Evolutionary conservation across 1,140 invertebrate genomes (phyloP), one percentile per base, ranked within the genome.

Genomic region (Drosophila mojavensis): DNA sequence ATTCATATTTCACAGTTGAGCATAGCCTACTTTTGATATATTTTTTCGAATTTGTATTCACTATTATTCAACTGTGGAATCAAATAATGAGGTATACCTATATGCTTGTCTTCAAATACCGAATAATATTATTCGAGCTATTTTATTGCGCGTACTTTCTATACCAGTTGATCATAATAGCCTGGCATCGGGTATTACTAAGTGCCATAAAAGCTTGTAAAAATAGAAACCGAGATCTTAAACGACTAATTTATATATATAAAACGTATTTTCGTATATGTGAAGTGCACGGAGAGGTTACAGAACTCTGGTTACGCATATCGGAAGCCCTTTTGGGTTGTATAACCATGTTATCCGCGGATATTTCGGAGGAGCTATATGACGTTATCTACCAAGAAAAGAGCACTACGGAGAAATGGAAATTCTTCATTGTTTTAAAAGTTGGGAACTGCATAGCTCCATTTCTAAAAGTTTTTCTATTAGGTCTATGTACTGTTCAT

Each of bases 201-300:
- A 28, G 1, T 4, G 28, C 3, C 1, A n/a, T 28, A 2, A 28
- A 15, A 5, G 15, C 20, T 13, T 58, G 7, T 26, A 41, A 58
- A 11, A n/a, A 11, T 11, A 9, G 15, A 15, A 17, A 10, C 5
- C 7, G 53, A 10, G 4, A 39, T 24, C 33, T 13, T 4, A 39
- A 13, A 0, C 55, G 24, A 13, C 6, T 58, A 10, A 6, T 41
- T 10, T 4, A 11, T 6, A 28, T 58, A n/a, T 58, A 45, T 10
- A 3, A 33, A 1, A 5, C 15, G 5, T 58, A 58, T 10, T 58
- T 58, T 58, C 55, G 55, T 6, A 58, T 58, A 9, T 45, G 55
- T 3, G 41, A 26, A 4, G 3, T 58, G 0, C 55, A 58, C n/a
- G 20, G n/a, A n/a, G n/a, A n/a, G n/a, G n/a, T n/a, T n/a, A n/a